These are phyloP conservation scores for Altica lythri DNA, from an alignment of 2,888 invertebrate genomes.

Conservation along the genomic window DNA sequence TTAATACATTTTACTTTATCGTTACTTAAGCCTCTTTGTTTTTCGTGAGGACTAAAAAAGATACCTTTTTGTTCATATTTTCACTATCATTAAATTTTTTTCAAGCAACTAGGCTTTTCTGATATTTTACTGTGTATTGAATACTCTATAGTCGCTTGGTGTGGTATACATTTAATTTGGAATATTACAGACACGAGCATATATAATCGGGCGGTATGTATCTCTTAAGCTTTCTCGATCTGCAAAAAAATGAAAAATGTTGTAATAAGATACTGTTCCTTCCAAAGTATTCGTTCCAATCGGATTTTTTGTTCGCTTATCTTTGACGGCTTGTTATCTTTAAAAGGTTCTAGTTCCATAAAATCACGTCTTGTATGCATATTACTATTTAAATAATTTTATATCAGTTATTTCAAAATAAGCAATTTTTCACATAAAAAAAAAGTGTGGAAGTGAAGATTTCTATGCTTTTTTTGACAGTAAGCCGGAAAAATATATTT, in stretches of 20 bases:
- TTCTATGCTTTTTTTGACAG: too few species aligned
- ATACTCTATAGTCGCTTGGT: slow-evolving; percentile 20
- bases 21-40: slow-evolving; percentile 35
- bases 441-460: too few species aligned
- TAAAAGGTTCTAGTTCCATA: slow-evolving; percentile 14
- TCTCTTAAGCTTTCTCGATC: slow-evolving; percentile 32
- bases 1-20: slow-evolving; percentile 17
- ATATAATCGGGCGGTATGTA: slow-evolving; percentile 30
- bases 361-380: too few species aligned
- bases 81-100: slow-evolving; percentile 28
- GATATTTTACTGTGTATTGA: slow-evolving; percentile 2
- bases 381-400: too few species aligned
- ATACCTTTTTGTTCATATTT: slow-evolving; percentile 37
- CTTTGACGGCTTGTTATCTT: slow-evolving; percentile 35
- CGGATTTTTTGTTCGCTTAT: slow-evolving; percentile 25
- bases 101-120: slow-evolving; percentile 33
- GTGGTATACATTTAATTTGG: slow-evolving; percentile 20
- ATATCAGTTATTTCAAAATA: too few species aligned
- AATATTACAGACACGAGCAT: slow-evolving; percentile 6
- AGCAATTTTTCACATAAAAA: too few species aligned
- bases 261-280: slow-evolving; percentile 40
- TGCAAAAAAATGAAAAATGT: slow-evolving; percentile 43
- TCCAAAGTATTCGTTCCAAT: slow-evolving; percentile 6
- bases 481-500: too few species aligned
- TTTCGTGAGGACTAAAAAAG: slow-evolving; percentile 37